These are phyloP conservation scores for Orestias chungarensis DNA, from an alignment of 2,797 vertebrate species.

Conservation along the genomic window DNA sequence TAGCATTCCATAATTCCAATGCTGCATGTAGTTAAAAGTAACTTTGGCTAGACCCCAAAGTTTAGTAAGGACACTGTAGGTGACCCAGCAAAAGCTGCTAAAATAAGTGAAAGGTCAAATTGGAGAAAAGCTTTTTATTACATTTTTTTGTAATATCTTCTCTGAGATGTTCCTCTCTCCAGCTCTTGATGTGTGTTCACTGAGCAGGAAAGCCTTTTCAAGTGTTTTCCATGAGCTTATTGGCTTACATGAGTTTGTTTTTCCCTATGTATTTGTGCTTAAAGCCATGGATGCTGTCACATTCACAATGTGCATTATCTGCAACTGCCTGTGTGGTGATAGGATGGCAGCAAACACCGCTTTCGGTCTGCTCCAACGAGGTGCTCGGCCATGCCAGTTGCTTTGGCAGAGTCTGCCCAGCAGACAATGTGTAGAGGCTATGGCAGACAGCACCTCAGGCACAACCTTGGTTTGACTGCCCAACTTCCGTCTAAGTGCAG, in stretches of 20 bases:
- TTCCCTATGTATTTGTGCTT: conserved; percentile 43
- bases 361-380: conserved; percentile 51
- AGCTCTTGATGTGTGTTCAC: conserved; percentile 28
- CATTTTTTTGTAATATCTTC: conserved; percentile 52
- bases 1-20: background rate
- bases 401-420: conserved; percentile 56
- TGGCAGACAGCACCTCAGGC: conserved; percentile 69
- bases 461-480: conserved; percentile 58
- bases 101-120: background rate
- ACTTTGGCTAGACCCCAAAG: background rate
- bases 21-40: background rate
- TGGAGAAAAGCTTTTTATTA: conserved; percentile 21
- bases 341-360: conserved; percentile 61
- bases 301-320: conserved; percentile 67
- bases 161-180: conserved; percentile 43
- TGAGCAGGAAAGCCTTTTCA: conserved; percentile 45
- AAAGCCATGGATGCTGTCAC: conserved; percentile 60
- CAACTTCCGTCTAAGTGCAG: conserved; percentile 60
- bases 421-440: conserved; percentile 55
- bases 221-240: conserved; percentile 31
- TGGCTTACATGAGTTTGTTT: conserved; percentile 44
- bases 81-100: background rate
- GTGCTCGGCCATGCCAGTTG: conserved; percentile 57
- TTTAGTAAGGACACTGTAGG: background rate
- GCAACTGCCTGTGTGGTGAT: conserved; percentile 75